Conservation (phyloP, 2,113 vertebrate species). For the Paradisaea rubra region DNA sequence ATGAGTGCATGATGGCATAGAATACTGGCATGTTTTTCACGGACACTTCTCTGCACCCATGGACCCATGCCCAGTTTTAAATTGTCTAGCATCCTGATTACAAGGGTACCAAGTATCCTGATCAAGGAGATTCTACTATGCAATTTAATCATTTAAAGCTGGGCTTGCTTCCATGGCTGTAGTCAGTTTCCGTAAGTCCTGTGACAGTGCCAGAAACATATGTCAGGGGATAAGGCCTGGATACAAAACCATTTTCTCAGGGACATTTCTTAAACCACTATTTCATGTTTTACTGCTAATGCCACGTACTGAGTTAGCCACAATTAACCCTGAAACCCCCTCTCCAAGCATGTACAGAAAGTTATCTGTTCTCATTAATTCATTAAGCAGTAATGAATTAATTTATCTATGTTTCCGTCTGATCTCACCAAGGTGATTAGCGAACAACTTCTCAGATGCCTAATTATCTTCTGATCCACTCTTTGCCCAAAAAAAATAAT, state of each 20-base stretch:
- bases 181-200: neutral
- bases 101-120: neutral
- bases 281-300: neutral
- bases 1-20: neutral
- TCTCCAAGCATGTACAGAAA: neutral
- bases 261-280: neutral
- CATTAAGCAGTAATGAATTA: neutral
- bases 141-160: slow-evolving; percentile 27
- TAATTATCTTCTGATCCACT: neutral
- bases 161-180: slow-evolving; percentile 19
- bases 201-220: neutral
- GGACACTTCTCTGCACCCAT: neutral
- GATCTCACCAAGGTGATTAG: neutral
- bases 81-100: neutral
- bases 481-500: neutral
- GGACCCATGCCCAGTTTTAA: slow-evolving; percentile 38
- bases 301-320: neutral
- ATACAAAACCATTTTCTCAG: neutral
- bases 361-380: neutral
- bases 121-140: slow-evolving; percentile 20
- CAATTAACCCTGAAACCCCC: neutral
- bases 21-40: neutral
- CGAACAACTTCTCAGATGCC: neutral
- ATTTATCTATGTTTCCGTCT: neutral
- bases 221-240: neutral